Evolutionary conservation across 2,113 vertebrate genomes (phyloP).

Genomic region (Rutilus rutilus): DNA sequence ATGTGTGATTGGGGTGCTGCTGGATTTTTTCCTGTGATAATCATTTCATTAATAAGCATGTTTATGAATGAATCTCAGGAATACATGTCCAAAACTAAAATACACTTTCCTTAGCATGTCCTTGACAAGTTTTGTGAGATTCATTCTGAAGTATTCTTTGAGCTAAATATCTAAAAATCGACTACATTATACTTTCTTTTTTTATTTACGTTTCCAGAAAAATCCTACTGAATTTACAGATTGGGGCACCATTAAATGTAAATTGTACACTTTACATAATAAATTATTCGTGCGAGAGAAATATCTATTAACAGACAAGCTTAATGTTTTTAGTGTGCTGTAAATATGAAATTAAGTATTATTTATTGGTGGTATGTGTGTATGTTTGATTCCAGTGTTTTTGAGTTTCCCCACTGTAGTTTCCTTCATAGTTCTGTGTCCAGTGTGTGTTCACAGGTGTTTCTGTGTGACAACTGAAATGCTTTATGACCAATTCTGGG

Average conservation of each 20-base stretch:
- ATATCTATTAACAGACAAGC: background rate
- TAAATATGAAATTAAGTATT: slow-evolving; percentile 40
- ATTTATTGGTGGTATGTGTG: slow-evolving; percentile 50
- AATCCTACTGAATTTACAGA: background rate
- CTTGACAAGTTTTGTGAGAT: background rate
- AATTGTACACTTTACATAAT: background rate
- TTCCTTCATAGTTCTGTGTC: background rate
- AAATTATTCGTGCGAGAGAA: background rate
- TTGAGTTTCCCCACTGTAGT: slow-evolving; percentile 47
- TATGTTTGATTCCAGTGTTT: background rate
- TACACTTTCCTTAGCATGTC: background rate
- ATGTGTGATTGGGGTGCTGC: background rate
- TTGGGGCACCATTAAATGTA: background rate
- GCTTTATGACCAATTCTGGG: background rate
- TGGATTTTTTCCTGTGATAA: background rate
- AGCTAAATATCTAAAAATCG: background rate
- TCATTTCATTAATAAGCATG: background rate
- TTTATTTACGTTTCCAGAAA: background rate
- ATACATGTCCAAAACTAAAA: background rate
- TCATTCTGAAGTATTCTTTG: background rate
- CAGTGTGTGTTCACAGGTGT: background rate
- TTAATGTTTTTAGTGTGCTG: slow-evolving; percentile 17
- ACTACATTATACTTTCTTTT: background rate
- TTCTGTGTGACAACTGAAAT: background rate
- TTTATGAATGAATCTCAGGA: background rate